phyloP scores from a whole-genome alignment of 2,888 invertebrate genomes.

The Phortica okadai region DNA sequence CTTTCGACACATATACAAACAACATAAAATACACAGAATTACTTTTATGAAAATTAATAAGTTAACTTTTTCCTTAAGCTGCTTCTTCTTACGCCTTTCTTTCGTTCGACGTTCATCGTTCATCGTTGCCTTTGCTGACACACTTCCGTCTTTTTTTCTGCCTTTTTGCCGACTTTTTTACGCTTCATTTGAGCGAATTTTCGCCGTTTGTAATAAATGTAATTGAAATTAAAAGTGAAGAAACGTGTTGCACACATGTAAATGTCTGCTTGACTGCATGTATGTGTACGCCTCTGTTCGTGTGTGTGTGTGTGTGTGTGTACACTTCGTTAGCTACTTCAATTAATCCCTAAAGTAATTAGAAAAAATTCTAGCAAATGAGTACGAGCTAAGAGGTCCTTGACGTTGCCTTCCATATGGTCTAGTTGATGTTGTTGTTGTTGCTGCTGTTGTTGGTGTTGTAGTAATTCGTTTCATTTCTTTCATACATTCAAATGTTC shows the following conservation, averaged over 20 bases:
- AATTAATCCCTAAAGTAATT: slow-evolving; percentile 72
- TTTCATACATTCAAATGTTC: slow-evolving; percentile 43
- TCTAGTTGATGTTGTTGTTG: neutral
- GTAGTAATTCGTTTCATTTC: neutral
- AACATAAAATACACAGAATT: slow-evolving; percentile 72
- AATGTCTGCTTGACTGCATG: slow-evolving; percentile 45
- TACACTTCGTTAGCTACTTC: slow-evolving; percentile 56
- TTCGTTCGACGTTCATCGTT: too few species aligned
- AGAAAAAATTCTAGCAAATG: slow-evolving; percentile 61
- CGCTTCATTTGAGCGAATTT: slow-evolving; percentile 61
- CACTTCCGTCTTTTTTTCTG: slow-evolving; percentile 24
- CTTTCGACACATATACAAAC: slow-evolving; percentile 41
- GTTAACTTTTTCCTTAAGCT: slow-evolving; percentile 62
- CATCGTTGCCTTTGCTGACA: too few species aligned
- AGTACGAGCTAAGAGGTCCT: slow-evolving; percentile 55
- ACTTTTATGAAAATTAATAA: slow-evolving; percentile 74
- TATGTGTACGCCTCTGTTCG: neutral
- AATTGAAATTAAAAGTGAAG: slow-evolving; percentile 73
- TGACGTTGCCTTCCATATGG: neutral
- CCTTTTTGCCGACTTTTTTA: slow-evolving; percentile 41
- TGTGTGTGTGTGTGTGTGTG: slow-evolving; percentile 49
- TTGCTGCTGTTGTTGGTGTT: neutral
- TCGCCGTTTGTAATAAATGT: slow-evolving; percentile 62
- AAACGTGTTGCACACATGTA: slow-evolving; percentile 63
- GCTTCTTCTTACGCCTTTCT: slow-evolving; percentile 37